These are phyloP conservation scores for Lamproptera curius DNA, from an alignment of 2,888 invertebrate genomes.

Conservation along the genomic window DNA sequence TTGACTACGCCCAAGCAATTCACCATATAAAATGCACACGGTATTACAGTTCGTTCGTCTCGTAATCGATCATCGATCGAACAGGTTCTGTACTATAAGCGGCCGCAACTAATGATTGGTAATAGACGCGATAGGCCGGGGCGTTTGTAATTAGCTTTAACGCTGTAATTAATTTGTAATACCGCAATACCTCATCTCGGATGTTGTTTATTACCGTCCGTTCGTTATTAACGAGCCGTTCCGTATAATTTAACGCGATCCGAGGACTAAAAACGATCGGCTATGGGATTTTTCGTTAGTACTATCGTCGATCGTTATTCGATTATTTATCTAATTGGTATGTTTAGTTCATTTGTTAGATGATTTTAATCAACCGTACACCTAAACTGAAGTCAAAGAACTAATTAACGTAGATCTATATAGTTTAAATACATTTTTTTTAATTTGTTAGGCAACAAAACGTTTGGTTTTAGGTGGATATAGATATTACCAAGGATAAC, in stretches of 20 bases:
- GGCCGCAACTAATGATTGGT: slow-evolving; percentile 10
- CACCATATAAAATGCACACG: background rate
- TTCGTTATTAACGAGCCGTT: background rate
- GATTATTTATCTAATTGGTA: too few species aligned
- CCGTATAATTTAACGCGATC: background rate
- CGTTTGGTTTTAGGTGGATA: too few species aligned
- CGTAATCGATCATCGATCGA: slow-evolving; percentile 5
- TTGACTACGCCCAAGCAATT: background rate
- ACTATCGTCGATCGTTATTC: too few species aligned
- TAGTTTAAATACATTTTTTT: too few species aligned
- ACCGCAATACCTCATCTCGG: slow-evolving; percentile 7
- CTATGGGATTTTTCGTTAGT: too few species aligned
- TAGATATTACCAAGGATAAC: too few species aligned
- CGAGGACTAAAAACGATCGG: too few species aligned
- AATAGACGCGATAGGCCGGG: slow-evolving; percentile 12
- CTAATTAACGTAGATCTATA: too few species aligned
- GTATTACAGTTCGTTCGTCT: background rate
- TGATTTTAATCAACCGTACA: too few species aligned
- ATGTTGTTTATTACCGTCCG: slow-evolving; percentile 7
- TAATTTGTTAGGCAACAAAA: too few species aligned
- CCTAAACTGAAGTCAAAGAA: too few species aligned
- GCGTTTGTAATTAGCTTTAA: slow-evolving; percentile 13
- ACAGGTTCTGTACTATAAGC: slow-evolving; percentile 7
- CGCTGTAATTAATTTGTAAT: slow-evolving; percentile 15
- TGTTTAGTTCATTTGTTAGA: too few species aligned